Evolutionary conservation across 2,888 invertebrate genomes (phyloP).

Genomic region (Hedya salicella): DNA sequence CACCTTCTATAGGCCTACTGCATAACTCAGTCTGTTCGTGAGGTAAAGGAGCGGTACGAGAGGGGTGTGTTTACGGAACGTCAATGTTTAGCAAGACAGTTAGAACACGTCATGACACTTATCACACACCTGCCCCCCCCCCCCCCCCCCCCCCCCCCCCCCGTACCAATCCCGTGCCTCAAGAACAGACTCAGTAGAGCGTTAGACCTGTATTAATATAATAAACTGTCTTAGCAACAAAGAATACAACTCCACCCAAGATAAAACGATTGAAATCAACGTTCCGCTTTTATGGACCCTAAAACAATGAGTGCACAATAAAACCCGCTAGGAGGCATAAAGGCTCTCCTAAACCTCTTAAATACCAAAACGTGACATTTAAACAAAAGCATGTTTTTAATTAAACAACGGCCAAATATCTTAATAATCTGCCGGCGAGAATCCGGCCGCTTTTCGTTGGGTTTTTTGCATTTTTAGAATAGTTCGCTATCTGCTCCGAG

Average conservation of each 20-base stretch:
- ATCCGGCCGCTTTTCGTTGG: slow-evolving; percentile 1
- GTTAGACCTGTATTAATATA: no score
- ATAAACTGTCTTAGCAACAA: neutral
- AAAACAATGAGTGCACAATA: slow-evolving; percentile 24
- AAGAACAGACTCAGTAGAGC: no score
- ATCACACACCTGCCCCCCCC: no score
- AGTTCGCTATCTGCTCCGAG: neutral
- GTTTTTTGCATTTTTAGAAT: slow-evolving; percentile 9
- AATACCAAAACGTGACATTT: slow-evolving; percentile 17
- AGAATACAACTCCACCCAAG: neutral
- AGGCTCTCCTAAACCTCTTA: neutral
- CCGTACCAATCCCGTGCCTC: no score
- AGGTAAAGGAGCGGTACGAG: no score
- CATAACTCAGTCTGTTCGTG: no score
- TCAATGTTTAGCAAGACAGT: no score
- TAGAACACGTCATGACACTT: no score
- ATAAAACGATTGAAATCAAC: slow-evolving; percentile 29
- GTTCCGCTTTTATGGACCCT: slow-evolving; percentile 13
- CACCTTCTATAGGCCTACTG: no score
- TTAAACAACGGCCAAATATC: slow-evolving; percentile 14
- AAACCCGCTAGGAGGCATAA: slow-evolving; percentile 9
- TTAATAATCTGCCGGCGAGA: slow-evolving; percentile 7
- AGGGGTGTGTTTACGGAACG: no score
- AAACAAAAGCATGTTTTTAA: slow-evolving; percentile 25
- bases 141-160: no score